Evolutionary conservation across 64 coral and sea anemone genomes (phyloP).

Genomic region (Catalaphyllia jardinei): DNA sequence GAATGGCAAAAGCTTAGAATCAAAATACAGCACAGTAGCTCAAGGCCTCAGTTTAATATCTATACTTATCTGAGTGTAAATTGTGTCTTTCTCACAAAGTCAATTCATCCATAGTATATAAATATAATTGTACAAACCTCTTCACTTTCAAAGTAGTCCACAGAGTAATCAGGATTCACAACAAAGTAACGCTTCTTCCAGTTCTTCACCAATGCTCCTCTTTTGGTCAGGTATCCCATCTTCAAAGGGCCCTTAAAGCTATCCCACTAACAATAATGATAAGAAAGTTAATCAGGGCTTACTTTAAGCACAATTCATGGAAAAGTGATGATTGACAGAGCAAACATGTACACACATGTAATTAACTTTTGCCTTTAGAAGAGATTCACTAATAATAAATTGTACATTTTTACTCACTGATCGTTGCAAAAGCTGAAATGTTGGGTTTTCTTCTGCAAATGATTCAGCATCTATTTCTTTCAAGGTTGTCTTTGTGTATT

Average conservation of each 20-base stretch:
- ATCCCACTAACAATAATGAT: slow-evolving; percentile 45
- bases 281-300: background rate
- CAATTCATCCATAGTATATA: background rate
- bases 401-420: slow-evolving; percentile 12
- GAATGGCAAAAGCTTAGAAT: too few species aligned
- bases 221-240: slow-evolving; percentile 86
- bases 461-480: slow-evolving; percentile 67
- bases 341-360: too few species aligned
- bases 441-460: slow-evolving; percentile 64
- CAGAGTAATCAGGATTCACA: slow-evolving; percentile 75
- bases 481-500: slow-evolving; percentile 67
- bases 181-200: slow-evolving; percentile 97
- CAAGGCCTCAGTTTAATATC: too few species aligned
- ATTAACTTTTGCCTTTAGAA: too few species aligned
- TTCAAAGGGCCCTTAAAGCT: slow-evolving; percentile 77
- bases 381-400: too few species aligned
- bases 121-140: slow-evolving; percentile 45
- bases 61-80: too few species aligned
- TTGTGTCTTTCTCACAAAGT: too few species aligned
- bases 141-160: slow-evolving; percentile 94
- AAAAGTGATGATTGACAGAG: too few species aligned
- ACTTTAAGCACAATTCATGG: background rate
- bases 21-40: too few species aligned
- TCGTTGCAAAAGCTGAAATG: slow-evolving; percentile 59
- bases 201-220: slow-evolving; percentile 85